phyloP scores from a whole-genome alignment of 1,140 invertebrate species.

The Eciton burchellii region DNA sequence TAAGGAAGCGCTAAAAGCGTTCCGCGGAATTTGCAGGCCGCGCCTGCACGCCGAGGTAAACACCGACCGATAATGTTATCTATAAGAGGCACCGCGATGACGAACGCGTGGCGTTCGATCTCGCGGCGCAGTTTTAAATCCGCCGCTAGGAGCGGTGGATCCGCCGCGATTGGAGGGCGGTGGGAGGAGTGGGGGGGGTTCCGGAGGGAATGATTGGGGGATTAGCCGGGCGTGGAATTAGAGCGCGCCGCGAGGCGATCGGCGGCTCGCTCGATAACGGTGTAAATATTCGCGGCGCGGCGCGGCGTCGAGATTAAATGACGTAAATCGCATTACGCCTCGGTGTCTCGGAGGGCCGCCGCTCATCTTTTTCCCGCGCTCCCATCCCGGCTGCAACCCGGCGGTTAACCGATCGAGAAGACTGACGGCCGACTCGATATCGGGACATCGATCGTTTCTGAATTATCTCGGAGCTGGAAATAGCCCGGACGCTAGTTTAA shows the following conservation, averaged over 20 bases:
- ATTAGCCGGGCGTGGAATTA: constrained; percentile 20
- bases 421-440: constrained; percentile 41
- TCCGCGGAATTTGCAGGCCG: too few relatives aligned
- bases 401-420: constrained; percentile 4
- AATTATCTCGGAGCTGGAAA: constrained; percentile 41
- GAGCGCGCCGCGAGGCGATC: constrained; percentile 5
- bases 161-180: neutral
- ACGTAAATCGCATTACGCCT: constrained; percentile 50
- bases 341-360: constrained; percentile 26
- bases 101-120: too few relatives aligned
- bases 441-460: constrained; percentile 46
- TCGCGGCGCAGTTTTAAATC: too few relatives aligned
- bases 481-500: constrained; percentile 39
- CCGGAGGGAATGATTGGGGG: neutral
- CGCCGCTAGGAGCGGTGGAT: too few relatives aligned
- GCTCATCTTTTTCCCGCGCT: constrained; percentile 26
- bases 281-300: constrained; percentile 50
- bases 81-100: too few relatives aligned
- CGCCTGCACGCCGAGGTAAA: too few relatives aligned
- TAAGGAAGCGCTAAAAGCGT: neutral
- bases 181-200: too few relatives aligned
- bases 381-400: neutral
- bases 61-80: too few relatives aligned
- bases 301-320: constrained; percentile 46
- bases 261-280: constrained; percentile 24